Evolutionary conservation across 1,140 invertebrate genomes (phyloP).

Genomic region (Medauroidea extradentata): DNA sequence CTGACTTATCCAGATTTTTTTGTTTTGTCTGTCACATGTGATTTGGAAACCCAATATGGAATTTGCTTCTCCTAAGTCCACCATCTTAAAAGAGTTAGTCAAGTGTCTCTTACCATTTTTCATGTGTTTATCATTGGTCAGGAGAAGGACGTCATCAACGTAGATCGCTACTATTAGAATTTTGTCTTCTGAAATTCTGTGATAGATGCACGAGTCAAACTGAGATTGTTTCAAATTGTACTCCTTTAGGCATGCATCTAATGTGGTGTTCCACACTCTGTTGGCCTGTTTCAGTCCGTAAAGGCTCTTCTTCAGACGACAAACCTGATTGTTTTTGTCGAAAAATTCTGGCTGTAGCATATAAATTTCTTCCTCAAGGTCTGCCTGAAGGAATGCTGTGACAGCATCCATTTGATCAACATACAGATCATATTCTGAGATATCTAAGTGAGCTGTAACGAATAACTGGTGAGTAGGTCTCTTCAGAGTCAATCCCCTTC

Average conservation of each 20-base stretch:
- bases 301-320: slow-evolving; percentile 18
- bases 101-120: slow-evolving; percentile 12
- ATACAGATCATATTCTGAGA: slow-evolving; percentile 3
- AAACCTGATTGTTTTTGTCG: slow-evolving; percentile 7
- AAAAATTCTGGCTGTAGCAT: slow-evolving; percentile 17
- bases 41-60: slow-evolving; percentile 27
- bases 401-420: slow-evolving; percentile 16
- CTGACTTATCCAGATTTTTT: slow-evolving; percentile 25
- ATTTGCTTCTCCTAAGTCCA: slow-evolving; percentile 21
- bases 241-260: slow-evolving; percentile 21
- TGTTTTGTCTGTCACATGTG: slow-evolving; percentile 2
- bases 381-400: no score
- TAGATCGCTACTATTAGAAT: slow-evolving; percentile 14
- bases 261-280: slow-evolving; percentile 25
- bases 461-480: slow-evolving; percentile 21
- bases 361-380: slow-evolving; percentile 32
- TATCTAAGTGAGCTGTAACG: slow-evolving; percentile 8
- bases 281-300: slow-evolving; percentile 33
- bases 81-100: slow-evolving; percentile 19
- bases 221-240: slow-evolving; percentile 20
- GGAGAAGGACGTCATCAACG: slow-evolving; percentile 16
- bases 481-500: slow-evolving; percentile 23
- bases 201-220: slow-evolving; percentile 31
- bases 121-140: slow-evolving; percentile 1
- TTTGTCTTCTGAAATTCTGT: neutral